These are phyloP conservation scores for Formica aserva DNA, from an alignment of 2,888 invertebrate species.

Conservation along the genomic window DNA sequence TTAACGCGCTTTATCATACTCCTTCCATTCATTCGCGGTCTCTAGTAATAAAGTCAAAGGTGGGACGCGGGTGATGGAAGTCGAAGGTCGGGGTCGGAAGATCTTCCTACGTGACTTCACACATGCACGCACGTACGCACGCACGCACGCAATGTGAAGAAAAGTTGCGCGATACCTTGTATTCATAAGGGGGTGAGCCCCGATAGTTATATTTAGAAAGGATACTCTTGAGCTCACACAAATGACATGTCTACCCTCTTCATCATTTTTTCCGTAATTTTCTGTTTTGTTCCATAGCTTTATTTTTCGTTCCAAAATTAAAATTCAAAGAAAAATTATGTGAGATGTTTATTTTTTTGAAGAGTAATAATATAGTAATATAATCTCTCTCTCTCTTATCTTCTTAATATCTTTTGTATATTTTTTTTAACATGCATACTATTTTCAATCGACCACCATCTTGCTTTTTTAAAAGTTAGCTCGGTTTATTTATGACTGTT, in stretches of 20 bases:
- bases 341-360: slow-evolving; percentile 12
- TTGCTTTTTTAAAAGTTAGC: neutral
- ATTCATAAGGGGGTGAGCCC: slow-evolving; percentile 57
- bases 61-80: slow-evolving; percentile 56
- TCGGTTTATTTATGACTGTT: neutral
- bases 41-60: slow-evolving; percentile 77
- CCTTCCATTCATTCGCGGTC: slow-evolving; percentile 79
- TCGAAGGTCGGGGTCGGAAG: slow-evolving; percentile 59
- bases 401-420: neutral
- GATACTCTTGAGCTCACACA: slow-evolving; percentile 35
- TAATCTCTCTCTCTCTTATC: no score
- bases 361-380: neutral
- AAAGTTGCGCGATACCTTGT: slow-evolving; percentile 61
- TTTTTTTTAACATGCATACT: neutral
- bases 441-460: neutral
- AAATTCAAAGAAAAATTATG: slow-evolving; percentile 1
- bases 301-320: neutral
- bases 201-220: slow-evolving; percentile 54
- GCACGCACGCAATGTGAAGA: slow-evolving; percentile 46
- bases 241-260: slow-evolving; percentile 32
- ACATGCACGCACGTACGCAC: slow-evolving; percentile 38
- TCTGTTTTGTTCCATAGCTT: neutral
- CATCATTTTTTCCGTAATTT: slow-evolving; percentile 1
- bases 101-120: slow-evolving; percentile 69
- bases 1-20: slow-evolving; percentile 79